Evolutionary conservation across 2,797 vertebrate species (phyloP).

Genomic region (Momotus momota): DNA sequence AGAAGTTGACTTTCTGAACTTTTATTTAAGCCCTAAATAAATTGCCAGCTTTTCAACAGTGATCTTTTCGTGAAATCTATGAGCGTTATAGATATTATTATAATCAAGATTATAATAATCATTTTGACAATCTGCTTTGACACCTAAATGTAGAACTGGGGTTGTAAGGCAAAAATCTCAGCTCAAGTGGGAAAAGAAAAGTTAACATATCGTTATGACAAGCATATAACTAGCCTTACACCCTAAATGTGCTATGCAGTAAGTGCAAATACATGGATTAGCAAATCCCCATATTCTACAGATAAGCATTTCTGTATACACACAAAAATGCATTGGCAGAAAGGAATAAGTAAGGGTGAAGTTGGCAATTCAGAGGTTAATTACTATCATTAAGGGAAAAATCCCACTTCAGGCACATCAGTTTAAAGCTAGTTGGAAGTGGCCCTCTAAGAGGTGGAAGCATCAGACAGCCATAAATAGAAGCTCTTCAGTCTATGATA

Average conservation of each 20-base stretch:
- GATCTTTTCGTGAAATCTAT: background rate
- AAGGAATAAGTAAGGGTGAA: background rate
- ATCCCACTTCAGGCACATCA: conserved; percentile 15
- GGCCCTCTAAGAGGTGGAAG: conserved; percentile 31
- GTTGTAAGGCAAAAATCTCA: background rate
- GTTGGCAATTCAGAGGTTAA: conserved; percentile 28
- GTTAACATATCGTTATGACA: background rate
- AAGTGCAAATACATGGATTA: background rate
- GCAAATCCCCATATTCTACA: background rate
- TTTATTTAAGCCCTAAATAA: background rate
- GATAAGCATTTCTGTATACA: background rate
- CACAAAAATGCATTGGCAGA: background rate
- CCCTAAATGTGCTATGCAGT: background rate
- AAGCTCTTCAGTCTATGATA: conserved; percentile 45
- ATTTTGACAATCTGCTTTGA: background rate
- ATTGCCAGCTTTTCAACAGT: background rate
- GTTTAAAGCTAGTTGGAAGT: conserved; percentile 23
- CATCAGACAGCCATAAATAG: conserved; percentile 38
- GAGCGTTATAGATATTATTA: background rate
- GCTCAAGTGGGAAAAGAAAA: background rate
- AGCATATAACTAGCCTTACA: background rate
- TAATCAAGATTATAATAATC: background rate
- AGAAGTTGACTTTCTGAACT: background rate
- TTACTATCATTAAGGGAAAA: conserved; percentile 11
- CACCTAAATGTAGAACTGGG: background rate